Percentiles rank a stretch among this genome's conserved stretches.
Evolutionary conservation across 2,888 invertebrate genomes (phyloP).

Genomic region (Gastracanthus pulcherrimus): DNA sequence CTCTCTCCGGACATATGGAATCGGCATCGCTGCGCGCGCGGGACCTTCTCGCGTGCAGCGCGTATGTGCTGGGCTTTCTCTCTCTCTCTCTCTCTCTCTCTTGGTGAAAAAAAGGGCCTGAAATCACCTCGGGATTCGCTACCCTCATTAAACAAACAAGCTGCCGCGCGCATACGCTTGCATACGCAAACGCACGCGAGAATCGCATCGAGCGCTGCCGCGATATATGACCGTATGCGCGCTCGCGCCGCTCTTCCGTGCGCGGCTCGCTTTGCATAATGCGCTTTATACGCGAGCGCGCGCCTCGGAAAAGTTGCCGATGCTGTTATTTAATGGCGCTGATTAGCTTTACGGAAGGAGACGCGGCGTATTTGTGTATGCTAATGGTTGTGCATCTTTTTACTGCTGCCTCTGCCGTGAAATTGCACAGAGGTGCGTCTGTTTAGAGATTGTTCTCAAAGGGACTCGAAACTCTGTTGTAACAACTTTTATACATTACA

Average conservation of each 20-base stretch:
- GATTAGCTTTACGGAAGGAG: slow-evolving; percentile 42
- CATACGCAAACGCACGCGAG: slow-evolving; percentile 63
- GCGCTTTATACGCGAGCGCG: slow-evolving; percentile 17
- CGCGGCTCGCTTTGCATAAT: slow-evolving; percentile 28
- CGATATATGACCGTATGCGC: too few relatives aligned
- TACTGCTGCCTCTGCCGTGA: neutral
- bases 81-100: neutral
- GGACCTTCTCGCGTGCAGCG: slow-evolving; percentile 28
- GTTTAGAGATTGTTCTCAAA: too few relatives aligned
- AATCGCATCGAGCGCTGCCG: neutral
- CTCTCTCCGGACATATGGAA: slow-evolving; percentile 46
- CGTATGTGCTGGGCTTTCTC: slow-evolving; percentile 50
- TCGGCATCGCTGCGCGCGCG: slow-evolving; percentile 35
- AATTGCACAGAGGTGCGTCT: neutral
- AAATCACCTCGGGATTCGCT: slow-evolving; percentile 77
- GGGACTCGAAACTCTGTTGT: too few relatives aligned
- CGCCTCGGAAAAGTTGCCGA: slow-evolving; percentile 25
- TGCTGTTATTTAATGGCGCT: slow-evolving; percentile 38
- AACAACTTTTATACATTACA: too few relatives aligned
- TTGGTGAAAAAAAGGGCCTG: slow-evolving; percentile 64
- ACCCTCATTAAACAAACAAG: slow-evolving; percentile 76
- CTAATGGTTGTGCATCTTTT: neutral
- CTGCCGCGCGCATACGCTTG: too few relatives aligned
- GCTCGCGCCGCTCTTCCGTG: neutral
- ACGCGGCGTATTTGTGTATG: neutral